Evolutionary conservation across 92 coral and sea anemone genomes (phyloP).

Genomic region (Porites evermanni): DNA sequence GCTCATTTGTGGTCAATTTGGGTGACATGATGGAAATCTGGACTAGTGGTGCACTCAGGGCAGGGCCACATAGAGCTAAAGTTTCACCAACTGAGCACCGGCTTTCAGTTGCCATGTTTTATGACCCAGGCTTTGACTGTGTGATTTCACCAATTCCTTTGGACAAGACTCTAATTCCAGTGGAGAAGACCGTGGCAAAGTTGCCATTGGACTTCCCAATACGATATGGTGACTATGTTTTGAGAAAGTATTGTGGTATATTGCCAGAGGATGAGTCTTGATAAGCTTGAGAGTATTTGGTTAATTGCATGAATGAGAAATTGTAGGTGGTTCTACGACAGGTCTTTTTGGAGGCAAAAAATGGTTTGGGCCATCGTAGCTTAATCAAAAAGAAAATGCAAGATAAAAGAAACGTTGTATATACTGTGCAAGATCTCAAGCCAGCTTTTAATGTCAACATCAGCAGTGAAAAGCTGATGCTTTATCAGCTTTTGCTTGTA

Average conservation of each 20-base stretch:
- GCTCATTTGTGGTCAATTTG: constrained; percentile 75
- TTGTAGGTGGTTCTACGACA: no score
- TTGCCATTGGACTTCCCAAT: constrained; percentile 61
- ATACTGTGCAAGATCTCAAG: no score
- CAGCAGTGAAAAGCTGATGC: no score
- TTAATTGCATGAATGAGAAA: not conserved
- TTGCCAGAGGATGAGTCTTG: not conserved
- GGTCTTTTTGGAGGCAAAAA: no score
- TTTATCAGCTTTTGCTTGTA: no score
- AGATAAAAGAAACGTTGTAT: no score
- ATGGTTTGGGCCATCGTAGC: no score
- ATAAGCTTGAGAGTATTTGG: not conserved
- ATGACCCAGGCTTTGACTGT: constrained; percentile 77
- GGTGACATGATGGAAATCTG: constrained; percentile 87
- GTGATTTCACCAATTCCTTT: constrained; percentile 66
- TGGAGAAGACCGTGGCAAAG: constrained; percentile 33
- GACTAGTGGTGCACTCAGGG: constrained; percentile 81
- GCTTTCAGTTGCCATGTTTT: constrained; percentile 79
- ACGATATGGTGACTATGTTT: constrained; percentile 71
- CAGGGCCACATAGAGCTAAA: constrained; percentile 73
- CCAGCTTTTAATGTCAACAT: no score
- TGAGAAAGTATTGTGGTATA: constrained; percentile 58
- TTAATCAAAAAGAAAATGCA: no score
- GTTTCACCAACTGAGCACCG: constrained; percentile 60
- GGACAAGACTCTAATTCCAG: constrained; percentile 65